Conservation (phyloP, 2,888 invertebrate genomes). For the Scaptomyza caliginosa region DNA sequence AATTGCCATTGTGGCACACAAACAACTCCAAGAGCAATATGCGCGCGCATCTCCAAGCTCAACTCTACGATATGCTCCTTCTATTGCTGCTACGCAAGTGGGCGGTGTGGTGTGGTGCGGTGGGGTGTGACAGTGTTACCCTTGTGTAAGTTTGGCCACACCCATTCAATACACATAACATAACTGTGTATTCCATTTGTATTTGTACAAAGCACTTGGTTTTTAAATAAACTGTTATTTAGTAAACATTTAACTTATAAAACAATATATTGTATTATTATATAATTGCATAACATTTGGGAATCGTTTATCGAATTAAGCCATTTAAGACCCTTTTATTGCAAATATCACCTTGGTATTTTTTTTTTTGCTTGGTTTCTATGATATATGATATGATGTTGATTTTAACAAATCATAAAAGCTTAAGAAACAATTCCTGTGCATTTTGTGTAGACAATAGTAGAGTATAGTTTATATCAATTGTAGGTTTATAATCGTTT, state of each 20-base stretch:
- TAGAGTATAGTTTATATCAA: slow-evolving; percentile 6
- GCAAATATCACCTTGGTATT: background rate
- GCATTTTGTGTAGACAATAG: background rate
- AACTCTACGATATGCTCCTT: too few species aligned
- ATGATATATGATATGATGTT: background rate
- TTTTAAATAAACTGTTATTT: background rate
- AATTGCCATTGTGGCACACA: slow-evolving; percentile 26
- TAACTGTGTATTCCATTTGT: background rate
- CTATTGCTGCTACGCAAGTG: too few species aligned
- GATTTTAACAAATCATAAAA: slow-evolving; percentile 1
- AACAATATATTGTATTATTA: too few species aligned
- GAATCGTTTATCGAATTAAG: background rate
- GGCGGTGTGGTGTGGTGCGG: background rate
- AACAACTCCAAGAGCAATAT: slow-evolving; percentile 20
- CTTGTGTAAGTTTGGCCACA: slow-evolving; percentile 47
- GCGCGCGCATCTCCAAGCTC: slow-evolving; percentile 44
- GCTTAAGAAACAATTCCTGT: slow-evolving; percentile 1
- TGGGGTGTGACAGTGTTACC: slow-evolving; percentile 26
- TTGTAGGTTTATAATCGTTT: slow-evolving; percentile 15
- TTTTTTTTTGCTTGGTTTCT: background rate
- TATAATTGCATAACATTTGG: background rate
- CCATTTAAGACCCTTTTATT: slow-evolving; percentile 6
- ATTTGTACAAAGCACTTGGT: background rate
- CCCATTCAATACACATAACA: slow-evolving; percentile 48
- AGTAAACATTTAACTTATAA: background rate